Conservation (phyloP, 2,888 invertebrate species). For the Griposia aprilina region DNA sequence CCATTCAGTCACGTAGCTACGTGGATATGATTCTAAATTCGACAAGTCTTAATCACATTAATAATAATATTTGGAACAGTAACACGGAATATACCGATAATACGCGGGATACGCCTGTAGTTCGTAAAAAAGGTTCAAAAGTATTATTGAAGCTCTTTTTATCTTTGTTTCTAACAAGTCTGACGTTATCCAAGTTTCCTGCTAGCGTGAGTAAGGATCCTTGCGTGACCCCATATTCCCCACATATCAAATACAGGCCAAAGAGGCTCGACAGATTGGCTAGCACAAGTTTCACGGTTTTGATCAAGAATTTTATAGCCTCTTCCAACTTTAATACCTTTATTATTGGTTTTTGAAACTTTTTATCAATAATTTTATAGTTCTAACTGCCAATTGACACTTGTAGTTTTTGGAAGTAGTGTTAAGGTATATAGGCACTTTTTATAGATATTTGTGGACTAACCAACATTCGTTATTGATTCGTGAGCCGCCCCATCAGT, state of each 20-base stretch:
- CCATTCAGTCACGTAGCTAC: neutral
- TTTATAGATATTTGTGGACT: neutral
- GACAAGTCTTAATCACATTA: neutral
- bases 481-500: conserved; percentile 1
- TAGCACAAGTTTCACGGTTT: conserved; percentile 52
- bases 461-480: neutral
- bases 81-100: neutral
- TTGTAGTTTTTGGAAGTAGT: conserved; percentile 4
- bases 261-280: conserved; percentile 39
- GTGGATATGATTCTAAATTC: neutral
- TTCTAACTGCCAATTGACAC: conserved; percentile 18
- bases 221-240: conserved; percentile 44
- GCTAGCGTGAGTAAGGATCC: conserved; percentile 30
- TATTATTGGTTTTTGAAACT: conserved; percentile 50
- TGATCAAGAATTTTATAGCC: conserved; percentile 41
- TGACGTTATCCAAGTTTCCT: conserved; percentile 42
- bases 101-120: neutral
- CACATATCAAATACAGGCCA: conserved; percentile 29
- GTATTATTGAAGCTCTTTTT: conserved; percentile 21
- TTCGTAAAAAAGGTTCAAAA: conserved; percentile 13
- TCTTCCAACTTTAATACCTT: conserved; percentile 42
- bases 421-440: neutral
- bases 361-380: conserved; percentile 51
- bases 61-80: neutral
- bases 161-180: conserved; percentile 32